A percentile compares a stretch with the other conserved stretches of the same genome.
These are phyloP conservation scores for Toxotes lorentzi DNA, from an alignment of 2,797 vertebrate species.

Conservation along the genomic window DNA sequence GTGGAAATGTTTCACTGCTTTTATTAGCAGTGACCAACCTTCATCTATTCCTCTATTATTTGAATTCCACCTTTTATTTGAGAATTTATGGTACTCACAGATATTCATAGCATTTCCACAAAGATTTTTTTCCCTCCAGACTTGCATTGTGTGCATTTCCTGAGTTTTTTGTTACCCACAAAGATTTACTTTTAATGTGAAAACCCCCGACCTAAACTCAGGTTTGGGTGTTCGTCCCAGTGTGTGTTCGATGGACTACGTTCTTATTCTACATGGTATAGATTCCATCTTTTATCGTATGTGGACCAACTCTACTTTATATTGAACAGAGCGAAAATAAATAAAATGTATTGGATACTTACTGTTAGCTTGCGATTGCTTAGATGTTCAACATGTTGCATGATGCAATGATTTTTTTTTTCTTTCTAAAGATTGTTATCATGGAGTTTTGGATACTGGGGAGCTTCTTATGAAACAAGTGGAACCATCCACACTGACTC, in stretches of 20 bases:
- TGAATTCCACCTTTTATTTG: background rate
- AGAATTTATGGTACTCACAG: background rate
- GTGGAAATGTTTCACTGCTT: background rate
- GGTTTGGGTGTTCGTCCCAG: conserved; percentile 20
- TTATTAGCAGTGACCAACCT: background rate
- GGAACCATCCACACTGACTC: background rate
- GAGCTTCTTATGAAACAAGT: conserved; percentile 4
- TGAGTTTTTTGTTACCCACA: conserved; percentile 8
- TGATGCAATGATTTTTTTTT: conserved; percentile 14
- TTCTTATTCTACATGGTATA: conserved; percentile 11
- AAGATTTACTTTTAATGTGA: conserved; percentile 6
- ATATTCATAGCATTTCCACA: conserved; percentile 25
- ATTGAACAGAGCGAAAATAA: conserved; percentile 21
- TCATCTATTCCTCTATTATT: background rate
- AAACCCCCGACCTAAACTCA: conserved; percentile 9
- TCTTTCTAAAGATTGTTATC: conserved; percentile 5
- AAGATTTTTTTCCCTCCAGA: background rate
- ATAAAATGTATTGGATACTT: conserved; percentile 20
- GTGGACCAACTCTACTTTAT: conserved; percentile 39
- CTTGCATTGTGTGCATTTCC: background rate
- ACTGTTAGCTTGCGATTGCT: conserved; percentile 35
- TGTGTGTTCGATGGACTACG: background rate
- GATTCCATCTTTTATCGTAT: background rate
- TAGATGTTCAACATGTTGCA: conserved; percentile 50
- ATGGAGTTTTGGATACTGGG: conserved; percentile 20